Conservation (phyloP, 2,113 vertebrate species). For the Burhinus bistriatus region DNA sequence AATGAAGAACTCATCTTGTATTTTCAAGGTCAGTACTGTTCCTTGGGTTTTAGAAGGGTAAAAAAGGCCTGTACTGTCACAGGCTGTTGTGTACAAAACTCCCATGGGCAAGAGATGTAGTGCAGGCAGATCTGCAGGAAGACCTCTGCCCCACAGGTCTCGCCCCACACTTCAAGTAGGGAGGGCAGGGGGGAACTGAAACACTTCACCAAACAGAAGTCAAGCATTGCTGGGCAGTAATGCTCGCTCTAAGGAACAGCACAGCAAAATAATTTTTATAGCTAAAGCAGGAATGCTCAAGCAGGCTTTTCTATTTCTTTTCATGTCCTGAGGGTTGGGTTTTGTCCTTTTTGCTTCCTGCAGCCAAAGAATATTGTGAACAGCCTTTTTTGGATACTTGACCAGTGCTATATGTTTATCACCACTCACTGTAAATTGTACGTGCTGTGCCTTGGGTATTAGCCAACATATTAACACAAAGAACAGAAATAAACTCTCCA, state of each 20-base stretch:
- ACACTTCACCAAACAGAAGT: background rate
- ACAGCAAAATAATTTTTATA: background rate
- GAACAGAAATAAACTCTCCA: background rate
- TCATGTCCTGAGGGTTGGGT: background rate
- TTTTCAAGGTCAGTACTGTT: too few species aligned
- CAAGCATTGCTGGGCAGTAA: background rate
- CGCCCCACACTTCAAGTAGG: background rate
- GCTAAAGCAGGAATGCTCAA: background rate
- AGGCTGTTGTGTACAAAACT: too few species aligned
- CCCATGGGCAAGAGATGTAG: too few species aligned
- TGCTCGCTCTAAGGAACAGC: background rate
- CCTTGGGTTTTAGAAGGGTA: too few species aligned
- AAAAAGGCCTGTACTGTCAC: too few species aligned
- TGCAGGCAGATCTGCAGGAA: too few species aligned
- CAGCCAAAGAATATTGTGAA: background rate
- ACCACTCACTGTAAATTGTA: background rate
- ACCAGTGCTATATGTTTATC: background rate
- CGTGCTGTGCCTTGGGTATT: background rate
- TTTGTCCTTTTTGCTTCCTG: constrained; percentile 5
- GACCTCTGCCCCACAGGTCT: too few species aligned
- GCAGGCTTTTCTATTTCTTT: background rate
- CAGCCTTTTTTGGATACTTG: background rate
- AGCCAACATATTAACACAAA: background rate
- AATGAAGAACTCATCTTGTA: too few species aligned
- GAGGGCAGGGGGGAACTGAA: background rate